phyloP scores from a whole-genome alignment of 2,888 invertebrate genomes.

The Drosophila barbarae region DNA sequence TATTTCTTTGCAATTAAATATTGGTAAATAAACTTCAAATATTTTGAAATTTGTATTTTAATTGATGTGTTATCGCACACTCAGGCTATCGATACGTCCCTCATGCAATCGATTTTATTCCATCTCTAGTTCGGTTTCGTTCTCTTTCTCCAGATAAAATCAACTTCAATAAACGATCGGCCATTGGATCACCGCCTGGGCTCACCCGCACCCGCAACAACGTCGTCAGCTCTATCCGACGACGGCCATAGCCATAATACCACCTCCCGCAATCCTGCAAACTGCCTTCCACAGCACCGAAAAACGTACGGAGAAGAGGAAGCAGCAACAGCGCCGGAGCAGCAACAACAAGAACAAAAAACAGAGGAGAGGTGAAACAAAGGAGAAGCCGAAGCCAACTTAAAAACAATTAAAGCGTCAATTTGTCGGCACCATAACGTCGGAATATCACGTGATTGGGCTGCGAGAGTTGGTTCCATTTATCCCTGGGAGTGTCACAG shows the following conservation, averaged over 20 bases:
- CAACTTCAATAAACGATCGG: slow-evolving; percentile 35
- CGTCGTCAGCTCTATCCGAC: slow-evolving; percentile 6
- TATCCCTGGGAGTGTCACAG: background rate
- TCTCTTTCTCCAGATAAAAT: slow-evolving; percentile 33
- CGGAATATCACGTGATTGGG: slow-evolving; percentile 27
- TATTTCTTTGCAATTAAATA: slow-evolving; percentile 10
- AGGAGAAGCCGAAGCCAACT: slow-evolving; percentile 52
- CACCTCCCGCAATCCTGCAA: slow-evolving; percentile 4
- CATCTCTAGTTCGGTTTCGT: slow-evolving; percentile 25
- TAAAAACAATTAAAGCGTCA: slow-evolving; percentile 53
- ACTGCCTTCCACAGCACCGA: background rate
- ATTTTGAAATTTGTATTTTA: background rate
- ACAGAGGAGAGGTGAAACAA: slow-evolving; percentile 61
- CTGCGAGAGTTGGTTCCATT: background rate
- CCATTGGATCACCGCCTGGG: slow-evolving; percentile 29
- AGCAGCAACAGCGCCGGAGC: slow-evolving; percentile 21
- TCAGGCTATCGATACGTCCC: background rate
- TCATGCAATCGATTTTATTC: slow-evolving; percentile 2
- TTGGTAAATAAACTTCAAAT: slow-evolving; percentile 44
- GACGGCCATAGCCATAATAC: slow-evolving; percentile 3
- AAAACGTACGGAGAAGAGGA: slow-evolving; percentile 38
- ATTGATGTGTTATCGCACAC: background rate
- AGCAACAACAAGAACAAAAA: slow-evolving; percentile 17
- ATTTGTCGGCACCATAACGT: slow-evolving; percentile 28
- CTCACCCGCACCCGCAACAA: slow-evolving; percentile 18